Evolutionary conservation across 2,113 vertebrate genomes (phyloP).

Genomic region (Perognathus longimembris): DNA sequence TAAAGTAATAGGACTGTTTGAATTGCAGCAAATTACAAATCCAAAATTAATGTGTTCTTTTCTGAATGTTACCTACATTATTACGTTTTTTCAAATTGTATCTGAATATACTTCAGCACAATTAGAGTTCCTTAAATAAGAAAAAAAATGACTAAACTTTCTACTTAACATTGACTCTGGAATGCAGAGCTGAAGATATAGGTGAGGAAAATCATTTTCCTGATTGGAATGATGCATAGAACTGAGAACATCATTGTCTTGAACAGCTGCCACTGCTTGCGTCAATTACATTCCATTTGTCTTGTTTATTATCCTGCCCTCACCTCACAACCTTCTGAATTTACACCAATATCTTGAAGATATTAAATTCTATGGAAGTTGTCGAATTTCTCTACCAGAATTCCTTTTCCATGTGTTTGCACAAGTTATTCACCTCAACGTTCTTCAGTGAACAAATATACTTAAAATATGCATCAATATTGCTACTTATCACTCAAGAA

Average conservation of each 20-base stretch:
- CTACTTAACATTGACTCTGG: slow-evolving; percentile 39
- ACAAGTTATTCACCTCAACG: not conserved
- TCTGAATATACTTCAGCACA: slow-evolving; percentile 62
- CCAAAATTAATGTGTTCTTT: slow-evolving; percentile 78
- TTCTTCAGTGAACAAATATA: not conserved
- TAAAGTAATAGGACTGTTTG: slow-evolving; percentile 77
- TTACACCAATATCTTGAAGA: not conserved
- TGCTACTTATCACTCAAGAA: not conserved
- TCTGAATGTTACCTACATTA: slow-evolving; percentile 75
- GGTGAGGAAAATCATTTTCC: slow-evolving; percentile 1
- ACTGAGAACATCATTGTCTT: slow-evolving; percentile 26
- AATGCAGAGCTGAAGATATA: not conserved
- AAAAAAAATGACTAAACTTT: slow-evolving; percentile 55
- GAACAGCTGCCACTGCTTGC: slow-evolving; percentile 37
- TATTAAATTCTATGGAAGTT: slow-evolving; percentile 8
- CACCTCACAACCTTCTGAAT: not conserved
- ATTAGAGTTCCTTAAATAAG: slow-evolving; percentile 63
- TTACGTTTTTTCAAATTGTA: slow-evolving; percentile 75
- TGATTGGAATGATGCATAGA: slow-evolving; percentile 61
- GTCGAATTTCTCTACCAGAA: not conserved
- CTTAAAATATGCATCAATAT: not conserved
- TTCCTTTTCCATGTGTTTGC: slow-evolving; percentile 7
- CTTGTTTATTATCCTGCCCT: not conserved
- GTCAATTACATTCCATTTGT: not conserved
- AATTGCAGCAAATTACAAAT: slow-evolving; percentile 81